These are phyloP conservation scores for Nibea coibor DNA, from an alignment of 2,113 vertebrate genomes.

Conservation along the genomic window DNA sequence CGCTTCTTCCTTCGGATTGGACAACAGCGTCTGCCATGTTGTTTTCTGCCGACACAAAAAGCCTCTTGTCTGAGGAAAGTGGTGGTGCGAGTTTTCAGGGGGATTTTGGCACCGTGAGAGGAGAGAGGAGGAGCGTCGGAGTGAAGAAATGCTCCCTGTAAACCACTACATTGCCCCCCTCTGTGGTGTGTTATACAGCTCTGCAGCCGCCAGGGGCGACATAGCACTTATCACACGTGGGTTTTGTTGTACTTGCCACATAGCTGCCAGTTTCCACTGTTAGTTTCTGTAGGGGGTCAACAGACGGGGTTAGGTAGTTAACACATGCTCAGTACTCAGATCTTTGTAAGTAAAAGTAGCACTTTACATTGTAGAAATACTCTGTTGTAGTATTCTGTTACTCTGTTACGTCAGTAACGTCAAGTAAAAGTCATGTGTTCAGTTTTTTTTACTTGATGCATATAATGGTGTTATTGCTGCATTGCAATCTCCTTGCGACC, in stretches of 20 bases:
- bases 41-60: slow-evolving; percentile 37
- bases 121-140: slow-evolving; percentile 61
- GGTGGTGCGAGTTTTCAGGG: not conserved
- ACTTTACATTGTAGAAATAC: not conserved
- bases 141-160: slow-evolving; percentile 27
- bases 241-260: no score
- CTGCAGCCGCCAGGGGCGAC: slow-evolving; percentile 50
- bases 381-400: not conserved
- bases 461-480: no score
- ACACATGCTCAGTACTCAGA: not conserved
- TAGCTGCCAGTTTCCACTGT: not conserved
- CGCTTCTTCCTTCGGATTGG: slow-evolving; percentile 44
- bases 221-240: not conserved
- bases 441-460: no score
- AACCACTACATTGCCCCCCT: not conserved
- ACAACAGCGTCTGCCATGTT: slow-evolving; percentile 81
- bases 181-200: rapidly evolving
- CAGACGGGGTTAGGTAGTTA: not conserved
- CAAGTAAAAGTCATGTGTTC: no score
- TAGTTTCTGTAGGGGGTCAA: no score
- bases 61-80: slow-evolving; percentile 14
- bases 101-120: not conserved
- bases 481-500: no score
- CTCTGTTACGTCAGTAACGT: no score
- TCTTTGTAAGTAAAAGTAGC: no score